These are phyloP conservation scores for Oasisia sp. DNA, from an alignment of 2,888 invertebrate genomes.

Conservation along the genomic window DNA sequence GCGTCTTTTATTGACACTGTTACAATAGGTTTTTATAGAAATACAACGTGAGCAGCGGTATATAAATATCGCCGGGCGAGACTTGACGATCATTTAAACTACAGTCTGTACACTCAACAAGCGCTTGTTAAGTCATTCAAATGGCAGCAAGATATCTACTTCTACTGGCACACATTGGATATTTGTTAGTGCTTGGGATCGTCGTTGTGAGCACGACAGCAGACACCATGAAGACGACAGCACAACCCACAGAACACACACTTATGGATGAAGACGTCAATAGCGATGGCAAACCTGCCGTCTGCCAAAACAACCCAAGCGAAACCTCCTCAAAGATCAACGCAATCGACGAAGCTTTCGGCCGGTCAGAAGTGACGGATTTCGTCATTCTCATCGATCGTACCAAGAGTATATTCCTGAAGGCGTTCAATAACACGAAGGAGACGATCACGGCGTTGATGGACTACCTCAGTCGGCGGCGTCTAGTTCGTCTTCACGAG, in stretches of 20 bases:
- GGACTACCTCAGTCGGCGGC: neutral
- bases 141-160: neutral
- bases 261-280: neutral
- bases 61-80: neutral
- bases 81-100: neutral
- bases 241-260: slow-evolving; percentile 3
- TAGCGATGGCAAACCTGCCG: neutral
- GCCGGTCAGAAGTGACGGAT: neutral
- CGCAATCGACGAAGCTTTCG: neutral
- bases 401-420: neutral
- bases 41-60: neutral
- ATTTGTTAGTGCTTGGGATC: neutral
- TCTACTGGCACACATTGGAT: neutral
- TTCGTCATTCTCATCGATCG: neutral
- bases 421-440: neutral
- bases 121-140: neutral
- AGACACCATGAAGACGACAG: too few species aligned
- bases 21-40: neutral
- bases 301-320: neutral
- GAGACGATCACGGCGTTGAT: neutral
- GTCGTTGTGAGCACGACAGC: neutral
- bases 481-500: neutral
- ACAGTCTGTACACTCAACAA: neutral
- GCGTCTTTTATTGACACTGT: neutral
- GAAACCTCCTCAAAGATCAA: neutral